phyloP scores from a whole-genome alignment of 1,140 invertebrate genomes.

The Lucilia cuprina region DNA sequence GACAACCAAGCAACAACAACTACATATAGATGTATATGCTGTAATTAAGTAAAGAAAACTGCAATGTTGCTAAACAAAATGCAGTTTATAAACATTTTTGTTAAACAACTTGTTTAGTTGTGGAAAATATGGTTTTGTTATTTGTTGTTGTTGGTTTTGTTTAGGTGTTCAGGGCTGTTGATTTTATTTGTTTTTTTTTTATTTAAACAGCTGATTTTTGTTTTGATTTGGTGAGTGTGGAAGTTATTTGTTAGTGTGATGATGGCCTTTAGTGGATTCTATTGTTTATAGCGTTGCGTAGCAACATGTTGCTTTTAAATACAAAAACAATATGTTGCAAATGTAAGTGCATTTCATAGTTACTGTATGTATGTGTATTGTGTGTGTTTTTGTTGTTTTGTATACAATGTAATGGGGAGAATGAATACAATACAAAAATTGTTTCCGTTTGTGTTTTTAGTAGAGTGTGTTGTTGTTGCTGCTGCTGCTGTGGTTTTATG shows the following conservation, averaged over 20 bases:
- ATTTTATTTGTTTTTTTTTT: neutral
- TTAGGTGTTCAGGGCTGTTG: no score
- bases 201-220: constrained; percentile 28
- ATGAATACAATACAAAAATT: neutral
- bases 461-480: constrained; percentile 1
- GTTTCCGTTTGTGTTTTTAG: neutral
- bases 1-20: neutral
- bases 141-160: no score
- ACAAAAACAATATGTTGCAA: neutral
- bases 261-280: neutral
- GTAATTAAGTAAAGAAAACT: neutral
- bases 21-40: neutral
- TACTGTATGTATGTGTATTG: neutral
- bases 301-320: neutral
- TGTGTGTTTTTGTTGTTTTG: neutral
- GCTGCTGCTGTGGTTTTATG: neutral
- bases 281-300: constrained; percentile 19
- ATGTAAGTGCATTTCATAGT: constrained; percentile 22
- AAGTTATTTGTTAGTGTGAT: neutral
- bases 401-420: constrained; percentile 8
- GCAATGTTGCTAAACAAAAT: neutral
- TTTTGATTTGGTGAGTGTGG: neutral
- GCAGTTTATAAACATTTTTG: neutral
- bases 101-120: neutral
- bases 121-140: no score